Evolutionary conservation across 2,113 vertebrate species (phyloP), one percentile per base, ranked within the genome.

Genomic region (Pipa parva): DNA sequence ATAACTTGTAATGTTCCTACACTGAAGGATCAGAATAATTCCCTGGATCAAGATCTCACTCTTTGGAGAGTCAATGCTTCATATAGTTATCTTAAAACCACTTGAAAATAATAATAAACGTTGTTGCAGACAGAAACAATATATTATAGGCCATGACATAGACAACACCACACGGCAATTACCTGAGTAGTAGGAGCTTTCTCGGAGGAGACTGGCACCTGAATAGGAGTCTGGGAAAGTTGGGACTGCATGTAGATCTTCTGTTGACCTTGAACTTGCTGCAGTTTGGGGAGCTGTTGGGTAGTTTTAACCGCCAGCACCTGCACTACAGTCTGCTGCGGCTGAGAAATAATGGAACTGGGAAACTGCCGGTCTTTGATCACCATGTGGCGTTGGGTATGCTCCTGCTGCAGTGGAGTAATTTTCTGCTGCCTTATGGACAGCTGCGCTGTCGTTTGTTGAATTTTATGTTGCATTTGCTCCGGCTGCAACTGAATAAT

Each of bases 231-330:
- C 81, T 92, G 95, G 26, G 92, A 93, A 81, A 91, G 88, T 65
- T 91, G 85, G 37, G 92, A 88, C 75, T 95, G 95, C 79, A 93
- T 89, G 72, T 92, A 95, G 76, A 95, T 85, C 88, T 97, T 93
- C 87, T 92, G 96, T 60, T 94, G 92, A 22, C 89, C 95, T 70
- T 94, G 95, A 22, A 95, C 94, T 74, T 97, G 95, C 79, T 97
- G 95, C 28, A 98, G 89, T 79, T 92, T 94, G 9, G 97, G 97
- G 58, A 99, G 92, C 81, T 95, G 95, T 42, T 92, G 89, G 1
- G 86, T 89, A 51, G 90, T 85, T 83, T 92, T 92, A 67, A 89
- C 82, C 18, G 91, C 84, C 26, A 89, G 80, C 72, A 89, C 84
- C 88, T 92, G 94, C 74, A 93, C 81, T 76, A 87, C 86, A 42